These are phyloP conservation scores for Anoncus sp. DNA, from an alignment of 2,888 invertebrate species.

Conservation along the genomic window DNA sequence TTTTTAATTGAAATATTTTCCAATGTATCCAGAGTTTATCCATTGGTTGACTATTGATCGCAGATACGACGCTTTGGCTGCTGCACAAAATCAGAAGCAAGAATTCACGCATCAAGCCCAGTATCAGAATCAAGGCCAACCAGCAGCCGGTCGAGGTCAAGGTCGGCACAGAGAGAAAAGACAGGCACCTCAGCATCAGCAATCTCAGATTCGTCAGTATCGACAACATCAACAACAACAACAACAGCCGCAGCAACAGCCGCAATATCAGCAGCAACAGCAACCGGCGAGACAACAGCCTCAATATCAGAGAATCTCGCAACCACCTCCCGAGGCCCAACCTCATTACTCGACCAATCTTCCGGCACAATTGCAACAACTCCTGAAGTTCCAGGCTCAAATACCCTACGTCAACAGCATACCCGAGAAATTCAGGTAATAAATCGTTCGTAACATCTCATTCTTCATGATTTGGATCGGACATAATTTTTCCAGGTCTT, in stretches of 20 bases:
- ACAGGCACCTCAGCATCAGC: slow-evolving; percentile 52
- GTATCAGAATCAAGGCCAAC: slow-evolving; percentile 62
- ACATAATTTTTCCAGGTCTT: neutral
- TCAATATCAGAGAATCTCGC: slow-evolving; percentile 73
- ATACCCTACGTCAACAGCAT: slow-evolving; percentile 80
- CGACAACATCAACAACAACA: slow-evolving; percentile 46
- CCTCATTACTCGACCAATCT: slow-evolving; percentile 78
- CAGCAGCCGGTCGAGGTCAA: slow-evolving; percentile 23
- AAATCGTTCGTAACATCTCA: neutral
- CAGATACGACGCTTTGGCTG: slow-evolving; percentile 72
- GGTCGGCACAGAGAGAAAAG: slow-evolving; percentile 58
- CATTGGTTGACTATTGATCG: slow-evolving; percentile 32
- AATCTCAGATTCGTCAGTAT: slow-evolving; percentile 60
- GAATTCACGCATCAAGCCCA: slow-evolving; percentile 62
- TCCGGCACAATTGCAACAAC: slow-evolving; percentile 74
- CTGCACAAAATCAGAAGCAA: slow-evolving; percentile 65
- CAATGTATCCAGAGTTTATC: slow-evolving; percentile 26
- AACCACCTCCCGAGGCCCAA: slow-evolving; percentile 71
- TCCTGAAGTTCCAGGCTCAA: slow-evolving; percentile 77
- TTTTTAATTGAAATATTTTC: slow-evolving; percentile 9
- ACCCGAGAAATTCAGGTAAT: slow-evolving; percentile 78
- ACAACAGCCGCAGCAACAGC: slow-evolving; percentile 33
- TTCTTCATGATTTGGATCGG: neutral
- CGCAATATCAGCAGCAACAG: slow-evolving; percentile 68
- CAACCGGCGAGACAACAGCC: slow-evolving; percentile 67